Conservation (phyloP, 2,888 invertebrate genomes). For the Tineola bisselliella region DNA sequence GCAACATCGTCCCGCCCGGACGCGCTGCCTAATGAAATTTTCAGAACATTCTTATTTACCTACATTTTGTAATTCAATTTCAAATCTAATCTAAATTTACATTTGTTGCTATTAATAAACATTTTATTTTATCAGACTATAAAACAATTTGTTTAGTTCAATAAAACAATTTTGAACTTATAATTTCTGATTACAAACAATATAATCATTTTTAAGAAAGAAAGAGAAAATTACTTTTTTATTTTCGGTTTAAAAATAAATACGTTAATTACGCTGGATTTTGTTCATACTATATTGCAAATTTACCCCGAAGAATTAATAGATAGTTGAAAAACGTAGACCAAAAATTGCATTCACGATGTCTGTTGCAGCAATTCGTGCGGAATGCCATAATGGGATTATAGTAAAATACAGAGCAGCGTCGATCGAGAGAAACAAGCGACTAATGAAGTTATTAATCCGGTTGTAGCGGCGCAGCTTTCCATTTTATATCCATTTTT, state of each 20-base stretch:
- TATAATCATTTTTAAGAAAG: no score
- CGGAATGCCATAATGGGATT: conserved; percentile 55
- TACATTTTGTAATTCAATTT: conserved; percentile 19
- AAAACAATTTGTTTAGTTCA: not conserved
- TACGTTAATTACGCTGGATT: no score
- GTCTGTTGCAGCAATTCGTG: conserved; percentile 26
- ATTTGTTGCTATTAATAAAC: not conserved
- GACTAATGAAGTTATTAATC: conserved; percentile 69
- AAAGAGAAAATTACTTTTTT: no score
- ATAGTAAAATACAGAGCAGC: conserved; percentile 59
- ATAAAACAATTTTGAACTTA: not conserved
- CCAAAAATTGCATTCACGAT: not conserved
- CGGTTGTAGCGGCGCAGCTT: conserved; percentile 49
- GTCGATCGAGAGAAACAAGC: conserved; percentile 63
- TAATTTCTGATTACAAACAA: not conserved
- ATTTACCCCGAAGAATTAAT: not conserved
- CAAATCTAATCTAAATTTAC: not conserved
- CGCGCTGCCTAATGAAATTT: conserved; percentile 65
- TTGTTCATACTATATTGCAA: not conserved
- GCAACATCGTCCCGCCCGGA: conserved; percentile 58
- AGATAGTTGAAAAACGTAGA: not conserved
- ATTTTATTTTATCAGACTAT: not conserved
- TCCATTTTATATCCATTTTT: conserved; percentile 41
- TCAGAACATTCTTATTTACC: conserved; percentile 31
- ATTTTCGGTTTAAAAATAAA: no score